Percentiles rank a stretch among this genome's conserved stretches.
Conservation (phyloP, 2,888 invertebrate species). For the Sphinx pinastri region DNA sequence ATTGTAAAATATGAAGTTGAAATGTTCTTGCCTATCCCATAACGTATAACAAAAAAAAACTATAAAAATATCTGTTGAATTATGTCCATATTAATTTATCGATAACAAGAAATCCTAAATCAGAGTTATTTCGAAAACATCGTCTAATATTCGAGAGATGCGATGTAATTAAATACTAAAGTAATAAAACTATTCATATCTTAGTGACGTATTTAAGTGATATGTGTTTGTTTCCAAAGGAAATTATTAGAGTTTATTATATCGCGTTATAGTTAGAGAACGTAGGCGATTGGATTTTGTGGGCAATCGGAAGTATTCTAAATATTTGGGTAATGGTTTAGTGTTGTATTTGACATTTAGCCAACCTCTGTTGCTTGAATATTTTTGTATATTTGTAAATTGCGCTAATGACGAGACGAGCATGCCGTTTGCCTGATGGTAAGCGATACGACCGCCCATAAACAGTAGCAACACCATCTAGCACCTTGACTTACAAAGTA, state of each 20-base stretch:
- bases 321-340: constrained; percentile 15
- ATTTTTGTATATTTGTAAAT: neutral
- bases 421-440: no score
- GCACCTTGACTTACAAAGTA: no score
- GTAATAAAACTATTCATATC: constrained; percentile 76
- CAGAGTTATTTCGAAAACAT: constrained; percentile 32
- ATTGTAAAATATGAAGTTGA: neutral
- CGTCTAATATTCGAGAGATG: constrained; percentile 47
- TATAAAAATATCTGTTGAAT: constrained; percentile 24
- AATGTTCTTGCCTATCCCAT: neutral
- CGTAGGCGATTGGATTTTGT: neutral
- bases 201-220: constrained; percentile 78
- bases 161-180: constrained; percentile 65
- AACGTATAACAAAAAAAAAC: neutral
- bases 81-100: constrained; percentile 32
- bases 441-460: no score
- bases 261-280: constrained; percentile 33
- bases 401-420: no score
- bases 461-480: no score
- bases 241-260: constrained; percentile 78
- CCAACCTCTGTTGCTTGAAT: neutral
- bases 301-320: constrained; percentile 14
- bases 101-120: constrained; percentile 35
- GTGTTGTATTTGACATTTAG: constrained; percentile 11
- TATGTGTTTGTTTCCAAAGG: constrained; percentile 80